phyloP scores from a whole-genome alignment of 2,113 vertebrate species.

The Charadrius vociferus region DNA sequence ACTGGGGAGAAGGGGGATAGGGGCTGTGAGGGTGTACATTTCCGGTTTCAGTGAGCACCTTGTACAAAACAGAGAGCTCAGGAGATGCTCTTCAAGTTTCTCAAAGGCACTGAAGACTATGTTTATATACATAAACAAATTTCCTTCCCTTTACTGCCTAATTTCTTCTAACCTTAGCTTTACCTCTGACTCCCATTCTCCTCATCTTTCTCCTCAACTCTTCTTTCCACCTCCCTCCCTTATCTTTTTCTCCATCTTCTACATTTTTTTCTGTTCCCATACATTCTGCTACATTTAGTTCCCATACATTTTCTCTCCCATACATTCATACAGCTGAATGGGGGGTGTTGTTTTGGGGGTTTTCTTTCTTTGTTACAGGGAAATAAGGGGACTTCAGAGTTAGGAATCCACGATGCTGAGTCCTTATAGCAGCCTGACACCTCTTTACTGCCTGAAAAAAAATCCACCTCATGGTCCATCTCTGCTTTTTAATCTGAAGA shows the following conservation, averaged over 20 bases:
- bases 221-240: background rate
- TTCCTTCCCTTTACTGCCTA: background rate
- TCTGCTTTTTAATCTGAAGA: background rate
- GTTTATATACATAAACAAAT: background rate
- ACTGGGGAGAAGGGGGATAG: background rate
- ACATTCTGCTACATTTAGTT: background rate
- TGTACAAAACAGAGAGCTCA: background rate
- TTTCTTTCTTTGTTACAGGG: background rate
- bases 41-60: background rate
- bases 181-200: background rate
- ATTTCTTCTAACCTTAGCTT: background rate
- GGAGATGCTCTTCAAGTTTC: background rate
- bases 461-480: background rate
- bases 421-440: background rate
- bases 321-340: background rate
- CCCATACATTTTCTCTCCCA: background rate
- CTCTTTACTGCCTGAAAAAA: background rate
- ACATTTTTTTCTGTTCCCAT: background rate
- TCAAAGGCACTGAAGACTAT: background rate
- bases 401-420: background rate
- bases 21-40: background rate
- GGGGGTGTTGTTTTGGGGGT: fast-evolving
- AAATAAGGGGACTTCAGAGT: background rate
- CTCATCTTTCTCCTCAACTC: background rate
- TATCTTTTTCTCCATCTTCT: background rate